A percentile compares a stretch with the other conserved stretches of the same genome.
Conservation (phyloP, 2,888 invertebrate species). For the Polyommatus icarus region DNA sequence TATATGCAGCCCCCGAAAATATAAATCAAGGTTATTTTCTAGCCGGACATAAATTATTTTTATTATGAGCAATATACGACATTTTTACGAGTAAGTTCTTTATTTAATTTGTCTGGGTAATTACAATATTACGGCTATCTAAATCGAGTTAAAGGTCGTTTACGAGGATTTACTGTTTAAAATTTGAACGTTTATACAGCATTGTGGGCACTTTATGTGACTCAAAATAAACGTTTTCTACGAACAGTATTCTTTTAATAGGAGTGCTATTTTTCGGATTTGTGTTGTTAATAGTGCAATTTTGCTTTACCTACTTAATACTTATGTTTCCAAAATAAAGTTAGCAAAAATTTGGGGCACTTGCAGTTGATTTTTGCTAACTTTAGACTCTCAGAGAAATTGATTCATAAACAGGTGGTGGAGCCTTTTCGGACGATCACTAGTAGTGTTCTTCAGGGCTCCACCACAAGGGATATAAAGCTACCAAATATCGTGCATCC, state of each 20-base stretch:
- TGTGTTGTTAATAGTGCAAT: not conserved
- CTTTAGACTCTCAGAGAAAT: no score
- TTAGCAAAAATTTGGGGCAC: no score
- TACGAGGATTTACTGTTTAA: constrained; percentile 13
- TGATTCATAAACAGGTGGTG: no score
- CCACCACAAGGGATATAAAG: no score
- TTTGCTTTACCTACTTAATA: not conserved
- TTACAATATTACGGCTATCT: constrained; percentile 3
- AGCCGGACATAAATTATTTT: constrained; percentile 1
- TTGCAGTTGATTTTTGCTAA: no score
- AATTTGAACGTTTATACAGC: constrained; percentile 6
- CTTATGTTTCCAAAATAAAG: not conserved
- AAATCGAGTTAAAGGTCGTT: constrained; percentile 11
- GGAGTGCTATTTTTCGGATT: not conserved
- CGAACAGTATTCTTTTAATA: not conserved
- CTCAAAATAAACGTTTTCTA: not conserved
- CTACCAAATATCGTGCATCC: no score
- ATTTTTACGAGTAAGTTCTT: constrained; percentile 1
- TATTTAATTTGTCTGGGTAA: constrained; percentile 19
- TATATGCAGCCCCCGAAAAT: not conserved
- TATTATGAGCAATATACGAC: constrained; percentile 1
- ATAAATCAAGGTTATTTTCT: constrained; percentile 2
- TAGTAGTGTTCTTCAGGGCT: no score
- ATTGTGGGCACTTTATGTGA: not conserved
- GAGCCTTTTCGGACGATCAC: no score